Base-by-base conservation (phyloP, 2,797 vertebrate genomes). In the Enteromius unitaeniatus region DNA sequence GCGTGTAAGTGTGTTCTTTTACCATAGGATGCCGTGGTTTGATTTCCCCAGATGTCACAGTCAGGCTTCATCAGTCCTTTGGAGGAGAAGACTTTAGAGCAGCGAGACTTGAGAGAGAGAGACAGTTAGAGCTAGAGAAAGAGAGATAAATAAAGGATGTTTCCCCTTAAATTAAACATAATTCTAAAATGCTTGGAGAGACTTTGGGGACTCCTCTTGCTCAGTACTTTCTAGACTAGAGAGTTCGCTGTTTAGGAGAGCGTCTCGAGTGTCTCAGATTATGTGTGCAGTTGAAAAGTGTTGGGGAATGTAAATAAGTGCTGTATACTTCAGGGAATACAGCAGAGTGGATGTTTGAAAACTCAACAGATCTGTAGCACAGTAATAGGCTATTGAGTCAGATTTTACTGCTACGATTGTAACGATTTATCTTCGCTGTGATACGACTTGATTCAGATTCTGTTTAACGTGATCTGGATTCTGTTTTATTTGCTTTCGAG, bases 161-260 rank as follows among this genome's bases (percentile, higher is more conserved):
- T 91, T 89, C 78, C 67, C 10, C 69, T 79, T 95, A 90, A 93
- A 94, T 94, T 93, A 94, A 94, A 93, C 87, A 95, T 94, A 87
- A 86, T 69, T 83, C 79, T 92, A 94, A 95, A 94, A 88, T 69
- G 90, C 89, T 87, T 75, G 67, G 17, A 74, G 58, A 88, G 86
- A 85, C 86, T 86, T 91, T 86, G 84, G 90, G 87, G 88, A 89
- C 85, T 79, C 85, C 87, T 84, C 84, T 73, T 65, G 77, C 68
- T 77, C 77, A 47, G 84, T 87, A 89, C 78, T 79, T 87, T 87
- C 79, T 75, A 86, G 45, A 65, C 77, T 81, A 55, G 83, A 88
- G 85, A 88, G 80, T 28, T 31, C 68, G 62, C 86, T 67, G 69
- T 84, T 86, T 79, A 81, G 81, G 42, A 78, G 58, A 76, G 85